Conservation (phyloP, 2,888 invertebrate genomes). For the Amphipyra berbera region DNA sequence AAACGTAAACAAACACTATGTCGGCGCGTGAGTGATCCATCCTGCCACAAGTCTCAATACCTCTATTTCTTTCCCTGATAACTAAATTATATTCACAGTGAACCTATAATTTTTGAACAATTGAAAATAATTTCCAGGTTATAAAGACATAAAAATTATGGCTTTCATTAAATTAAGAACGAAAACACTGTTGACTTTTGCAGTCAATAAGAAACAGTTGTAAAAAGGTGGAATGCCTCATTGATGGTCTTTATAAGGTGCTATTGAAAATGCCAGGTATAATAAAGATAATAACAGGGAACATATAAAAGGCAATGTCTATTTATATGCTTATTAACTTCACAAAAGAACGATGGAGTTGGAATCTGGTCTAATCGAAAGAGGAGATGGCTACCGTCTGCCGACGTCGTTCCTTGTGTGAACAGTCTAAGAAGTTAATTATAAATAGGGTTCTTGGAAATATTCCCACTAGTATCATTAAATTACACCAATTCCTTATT, state of each 20-base stretch:
- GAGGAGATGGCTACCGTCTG: constrained; percentile 28
- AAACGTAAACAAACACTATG: constrained; percentile 61
- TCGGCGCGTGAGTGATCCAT: constrained; percentile 61
- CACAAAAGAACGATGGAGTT: constrained; percentile 44
- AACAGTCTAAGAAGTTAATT: constrained; percentile 33
- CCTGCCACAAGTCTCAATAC: constrained; percentile 54
- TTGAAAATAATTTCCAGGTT: constrained; percentile 40
- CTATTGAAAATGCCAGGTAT: constrained; percentile 56
- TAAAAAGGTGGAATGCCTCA: constrained; percentile 58
- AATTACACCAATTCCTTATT: constrained; percentile 44
- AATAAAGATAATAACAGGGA: constrained; percentile 63
- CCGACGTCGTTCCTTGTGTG: constrained; percentile 32
- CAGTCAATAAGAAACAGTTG: constrained; percentile 57
- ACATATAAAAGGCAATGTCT: constrained; percentile 62
- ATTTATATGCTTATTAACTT: constrained; percentile 60
- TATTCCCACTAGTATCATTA: constrained; percentile 19
- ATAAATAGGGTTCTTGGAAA: constrained; percentile 23
- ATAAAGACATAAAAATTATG: constrained; percentile 65
- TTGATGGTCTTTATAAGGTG: constrained; percentile 55
- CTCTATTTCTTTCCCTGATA: constrained; percentile 51
- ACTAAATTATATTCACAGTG: constrained; percentile 41
- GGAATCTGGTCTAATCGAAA: constrained; percentile 53
- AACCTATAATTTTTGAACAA: constrained; percentile 63
- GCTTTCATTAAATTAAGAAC: constrained; percentile 51
- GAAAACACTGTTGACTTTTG: constrained; percentile 61